Percentiles rank a stretch among this genome's conserved stretches.
Conservation (phyloP, 2,888 invertebrate genomes). For the Ferdinandea cuprea region DNA sequence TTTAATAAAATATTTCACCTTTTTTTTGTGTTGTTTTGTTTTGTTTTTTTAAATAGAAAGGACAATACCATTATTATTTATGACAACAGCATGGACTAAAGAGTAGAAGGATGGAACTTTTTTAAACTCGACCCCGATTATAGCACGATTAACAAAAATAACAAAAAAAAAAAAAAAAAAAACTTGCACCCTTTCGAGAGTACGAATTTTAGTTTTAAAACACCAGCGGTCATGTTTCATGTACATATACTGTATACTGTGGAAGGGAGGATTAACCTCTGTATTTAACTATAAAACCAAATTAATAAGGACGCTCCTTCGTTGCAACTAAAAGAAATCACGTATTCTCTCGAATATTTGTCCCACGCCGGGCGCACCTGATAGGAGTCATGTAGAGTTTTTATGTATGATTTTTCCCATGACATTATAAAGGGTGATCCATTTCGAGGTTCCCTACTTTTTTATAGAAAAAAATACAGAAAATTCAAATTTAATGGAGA, state of each 20-base stretch:
- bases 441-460: too few species aligned
- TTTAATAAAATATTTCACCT: slow-evolving; percentile 6
- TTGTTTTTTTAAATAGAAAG: slow-evolving; percentile 30
- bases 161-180: slow-evolving; percentile 13
- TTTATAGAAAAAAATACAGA: too few species aligned
- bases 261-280: slow-evolving; percentile 25
- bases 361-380: slow-evolving; percentile 57
- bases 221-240: slow-evolving; percentile 31
- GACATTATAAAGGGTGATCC: too few species aligned
- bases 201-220: slow-evolving; percentile 24
- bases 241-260: background rate
- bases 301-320: slow-evolving; percentile 42
- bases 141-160: slow-evolving; percentile 42
- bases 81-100: slow-evolving; percentile 11
- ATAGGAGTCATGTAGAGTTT: slow-evolving; percentile 50
- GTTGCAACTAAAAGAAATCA: slow-evolving; percentile 33
- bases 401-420: slow-evolving; percentile 1
- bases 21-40: too few species aligned
- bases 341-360: slow-evolving; percentile 57
- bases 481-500: too few species aligned
- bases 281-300: slow-evolving; percentile 37
- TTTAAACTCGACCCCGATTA: slow-evolving; percentile 41
- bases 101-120: background rate
- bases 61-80: slow-evolving; percentile 48
- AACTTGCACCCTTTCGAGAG: background rate